Evolutionary conservation across 2,888 invertebrate genomes (phyloP).

Genomic region (Rhogogaster chlorosoma): DNA sequence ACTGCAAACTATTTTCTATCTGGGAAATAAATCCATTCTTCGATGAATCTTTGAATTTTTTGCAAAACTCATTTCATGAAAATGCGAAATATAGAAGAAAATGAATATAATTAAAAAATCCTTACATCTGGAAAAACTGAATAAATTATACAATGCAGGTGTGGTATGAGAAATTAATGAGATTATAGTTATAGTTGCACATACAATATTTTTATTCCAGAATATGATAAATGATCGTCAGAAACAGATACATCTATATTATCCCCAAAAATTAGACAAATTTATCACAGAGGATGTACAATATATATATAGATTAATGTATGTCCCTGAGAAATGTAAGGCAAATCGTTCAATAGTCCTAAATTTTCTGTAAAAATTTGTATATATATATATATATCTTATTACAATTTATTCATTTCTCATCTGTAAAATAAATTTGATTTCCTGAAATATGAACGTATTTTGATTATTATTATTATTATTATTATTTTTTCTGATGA

Average conservation of each 20-base stretch:
- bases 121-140: no score
- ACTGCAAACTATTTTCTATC: no score
- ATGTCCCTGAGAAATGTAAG: not conserved
- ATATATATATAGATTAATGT: slow-evolving; percentile 57
- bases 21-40: no score
- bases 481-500: not conserved
- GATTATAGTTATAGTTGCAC: slow-evolving; percentile 44
- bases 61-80: no score
- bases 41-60: no score
- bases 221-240: slow-evolving; percentile 65
- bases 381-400: not conserved
- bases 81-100: no score
- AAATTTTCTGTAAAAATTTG: not conserved
- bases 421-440: not conserved
- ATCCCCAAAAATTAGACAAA: slow-evolving; percentile 67
- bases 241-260: slow-evolving; percentile 63
- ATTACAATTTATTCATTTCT: not conserved
- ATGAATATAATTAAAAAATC: no score
- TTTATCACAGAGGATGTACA: slow-evolving; percentile 75
- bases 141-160: not conserved
- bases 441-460: not conserved
- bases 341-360: not conserved
- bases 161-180: not conserved
- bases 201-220: slow-evolving; percentile 65
- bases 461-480: not conserved